A percentile compares a stretch with the other conserved stretches of the same genome.
phyloP scores from a whole-genome alignment of 2,888 invertebrate genomes.

The Cordilura impudica region DNA sequence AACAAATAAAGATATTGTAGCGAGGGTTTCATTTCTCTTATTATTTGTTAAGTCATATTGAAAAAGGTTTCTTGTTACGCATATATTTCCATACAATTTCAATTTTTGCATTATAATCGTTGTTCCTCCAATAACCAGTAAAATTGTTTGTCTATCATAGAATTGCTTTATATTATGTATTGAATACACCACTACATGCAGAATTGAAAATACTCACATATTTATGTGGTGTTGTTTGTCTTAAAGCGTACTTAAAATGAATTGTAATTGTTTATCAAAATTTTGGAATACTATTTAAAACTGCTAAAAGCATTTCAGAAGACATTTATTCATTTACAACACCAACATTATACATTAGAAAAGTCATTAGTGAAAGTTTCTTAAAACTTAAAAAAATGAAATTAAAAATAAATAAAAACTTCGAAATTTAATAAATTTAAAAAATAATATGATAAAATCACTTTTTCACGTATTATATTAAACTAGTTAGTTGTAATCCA shows the following conservation, averaged over 20 bases:
- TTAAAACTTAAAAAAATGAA: no score
- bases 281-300: constrained; percentile 26
- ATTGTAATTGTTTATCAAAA: constrained; percentile 31
- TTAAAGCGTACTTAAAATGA: constrained; percentile 2
- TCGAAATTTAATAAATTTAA: no score
- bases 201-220: background rate
- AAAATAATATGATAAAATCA: no score
- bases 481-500: no score
- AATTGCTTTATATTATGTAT: constrained; percentile 5
- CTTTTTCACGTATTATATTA: no score
- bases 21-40: no score
- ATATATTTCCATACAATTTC: background rate
- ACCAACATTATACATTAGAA: no score
- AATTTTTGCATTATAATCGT: background rate
- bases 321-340: background rate
- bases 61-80: background rate
- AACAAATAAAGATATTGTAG: no score
- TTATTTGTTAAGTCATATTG: background rate
- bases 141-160: background rate
- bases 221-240: background rate
- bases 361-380: no score
- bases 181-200: background rate
- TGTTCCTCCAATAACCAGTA: background rate
- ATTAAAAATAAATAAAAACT: no score
- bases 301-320: constrained; percentile 9